Percentiles rank a stretch among this genome's conserved stretches.
Evolutionary conservation across 2,113 vertebrate genomes (phyloP).

Genomic region (Poeciliopsis retropinna): DNA sequence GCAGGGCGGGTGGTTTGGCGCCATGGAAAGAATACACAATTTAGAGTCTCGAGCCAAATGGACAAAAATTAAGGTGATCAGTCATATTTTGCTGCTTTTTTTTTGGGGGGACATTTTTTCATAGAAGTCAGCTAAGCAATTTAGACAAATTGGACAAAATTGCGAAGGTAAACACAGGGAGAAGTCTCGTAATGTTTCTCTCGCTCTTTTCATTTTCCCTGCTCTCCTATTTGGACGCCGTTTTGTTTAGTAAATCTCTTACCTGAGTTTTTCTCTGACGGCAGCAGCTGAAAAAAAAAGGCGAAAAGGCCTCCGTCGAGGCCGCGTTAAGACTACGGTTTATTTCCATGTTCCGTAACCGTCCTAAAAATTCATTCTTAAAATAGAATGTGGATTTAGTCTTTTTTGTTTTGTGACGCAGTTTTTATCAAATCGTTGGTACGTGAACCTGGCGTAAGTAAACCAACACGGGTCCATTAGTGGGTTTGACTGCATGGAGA

Average conservation of each 20-base stretch:
- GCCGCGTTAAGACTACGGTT: slow-evolving; percentile 25
- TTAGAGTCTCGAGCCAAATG: slow-evolving; percentile 80
- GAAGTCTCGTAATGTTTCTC: slow-evolving; percentile 75
- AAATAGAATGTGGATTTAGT: neutral
- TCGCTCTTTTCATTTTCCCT: slow-evolving; percentile 62
- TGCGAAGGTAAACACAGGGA: slow-evolving; percentile 85
- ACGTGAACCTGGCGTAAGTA: no score
- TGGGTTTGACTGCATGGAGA: no score
- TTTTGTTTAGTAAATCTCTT: slow-evolving; percentile 74
- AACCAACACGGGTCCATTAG: no score
- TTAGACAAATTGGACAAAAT: slow-evolving; percentile 90
- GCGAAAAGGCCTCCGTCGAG: slow-evolving; percentile 29
- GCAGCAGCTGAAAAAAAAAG: slow-evolving; percentile 50
- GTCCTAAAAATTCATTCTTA: neutral
- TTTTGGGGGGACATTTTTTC: slow-evolving; percentile 78
- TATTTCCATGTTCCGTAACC: neutral
- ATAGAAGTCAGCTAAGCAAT: slow-evolving; percentile 85
- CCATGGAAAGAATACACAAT: slow-evolving; percentile 89
- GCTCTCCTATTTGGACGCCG: slow-evolving; percentile 51
- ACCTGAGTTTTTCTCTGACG: slow-evolving; percentile 72
- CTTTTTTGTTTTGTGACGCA: no score
- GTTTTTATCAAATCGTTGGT: no score
- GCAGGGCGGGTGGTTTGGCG: slow-evolving; percentile 84
- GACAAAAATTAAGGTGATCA: slow-evolving; percentile 88
- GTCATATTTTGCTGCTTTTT: slow-evolving; percentile 88